Percentiles rank a stretch among this genome's conserved stretches.
These are phyloP conservation scores for Oreochromis tanganicae DNA, from an alignment of 2,113 vertebrate genomes.

Conservation along the genomic window DNA sequence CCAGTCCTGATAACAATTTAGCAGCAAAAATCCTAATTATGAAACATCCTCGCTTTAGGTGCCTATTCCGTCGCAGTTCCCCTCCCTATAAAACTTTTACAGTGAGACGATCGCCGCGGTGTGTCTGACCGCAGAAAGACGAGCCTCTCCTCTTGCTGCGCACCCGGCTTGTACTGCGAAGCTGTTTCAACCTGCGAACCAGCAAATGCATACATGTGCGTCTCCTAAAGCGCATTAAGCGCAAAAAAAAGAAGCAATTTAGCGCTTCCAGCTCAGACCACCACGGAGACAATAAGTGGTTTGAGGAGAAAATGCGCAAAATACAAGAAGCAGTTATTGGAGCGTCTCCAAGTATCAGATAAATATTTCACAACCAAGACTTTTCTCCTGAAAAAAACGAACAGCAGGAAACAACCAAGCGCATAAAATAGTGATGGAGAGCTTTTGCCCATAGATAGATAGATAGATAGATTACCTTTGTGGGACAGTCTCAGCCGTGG, in stretches of 20 bases:
- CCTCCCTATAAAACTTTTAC: conserved; percentile 18
- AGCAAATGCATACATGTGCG: neutral
- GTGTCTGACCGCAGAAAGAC: conserved; percentile 8
- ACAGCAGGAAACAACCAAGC: neutral
- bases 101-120: neutral
- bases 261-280: conserved; percentile 13
- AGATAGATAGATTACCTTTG: conserved; percentile 51
- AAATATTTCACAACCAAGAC: neutral
- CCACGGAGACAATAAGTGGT: neutral
- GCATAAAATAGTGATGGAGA: neutral
- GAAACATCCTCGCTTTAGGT: neutral
- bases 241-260: neutral
- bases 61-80: neutral
- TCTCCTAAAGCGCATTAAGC: neutral
- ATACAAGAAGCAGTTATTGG: neutral
- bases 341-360: neutral
- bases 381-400: neutral
- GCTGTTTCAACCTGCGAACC: neutral
- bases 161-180: neutral
- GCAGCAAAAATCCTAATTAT: neutral
- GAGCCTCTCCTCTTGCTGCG: conserved; percentile 23
- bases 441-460: neutral
- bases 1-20: neutral
- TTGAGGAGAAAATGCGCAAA: neutral
- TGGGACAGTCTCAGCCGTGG: conserved; percentile 57